phyloP scores from a whole-genome alignment of 30 jellyfish, hydroid and myxozoan genomes.

The Calvadosia cruxmelitensis region DNA sequence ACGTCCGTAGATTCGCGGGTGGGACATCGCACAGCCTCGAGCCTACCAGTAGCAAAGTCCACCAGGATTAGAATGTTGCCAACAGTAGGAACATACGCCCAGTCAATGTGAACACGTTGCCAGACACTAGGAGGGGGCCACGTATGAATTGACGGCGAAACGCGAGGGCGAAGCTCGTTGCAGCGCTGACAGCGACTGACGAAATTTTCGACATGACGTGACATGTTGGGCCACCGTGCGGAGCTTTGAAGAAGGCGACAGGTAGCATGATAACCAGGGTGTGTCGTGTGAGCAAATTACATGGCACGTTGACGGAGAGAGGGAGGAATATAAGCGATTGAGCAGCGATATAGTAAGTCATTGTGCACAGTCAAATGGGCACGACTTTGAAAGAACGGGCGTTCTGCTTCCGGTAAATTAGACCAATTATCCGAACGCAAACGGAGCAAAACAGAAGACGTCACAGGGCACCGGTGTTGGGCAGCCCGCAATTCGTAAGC shows the following conservation, averaged over 20 bases:
- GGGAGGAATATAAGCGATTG: background rate
- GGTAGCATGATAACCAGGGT: background rate
- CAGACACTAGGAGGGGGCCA: background rate
- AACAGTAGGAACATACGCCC: background rate
- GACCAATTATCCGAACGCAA: too few relatives aligned
- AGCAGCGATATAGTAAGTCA: background rate
- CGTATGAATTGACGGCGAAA: background rate
- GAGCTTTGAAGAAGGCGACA: background rate
- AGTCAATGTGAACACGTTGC: background rate
- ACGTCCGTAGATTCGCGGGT: background rate
- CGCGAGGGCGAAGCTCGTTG: background rate
- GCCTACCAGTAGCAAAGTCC: background rate
- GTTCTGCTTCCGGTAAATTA: too few relatives aligned
- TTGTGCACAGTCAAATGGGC: background rate
- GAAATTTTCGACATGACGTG: background rate
- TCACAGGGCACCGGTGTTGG: too few relatives aligned
- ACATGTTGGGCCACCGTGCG: background rate
- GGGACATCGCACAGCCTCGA: background rate
- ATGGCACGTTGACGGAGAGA: background rate
- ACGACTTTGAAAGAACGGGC: background rate
- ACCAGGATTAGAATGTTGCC: background rate
- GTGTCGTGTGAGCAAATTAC: background rate
- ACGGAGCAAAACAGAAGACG: too few relatives aligned
- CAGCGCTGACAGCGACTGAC: background rate
- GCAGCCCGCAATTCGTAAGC: too few relatives aligned